These are phyloP conservation scores for Nymphalis urticae DNA, from an alignment of 2,888 invertebrate species.

Conservation along the genomic window DNA sequence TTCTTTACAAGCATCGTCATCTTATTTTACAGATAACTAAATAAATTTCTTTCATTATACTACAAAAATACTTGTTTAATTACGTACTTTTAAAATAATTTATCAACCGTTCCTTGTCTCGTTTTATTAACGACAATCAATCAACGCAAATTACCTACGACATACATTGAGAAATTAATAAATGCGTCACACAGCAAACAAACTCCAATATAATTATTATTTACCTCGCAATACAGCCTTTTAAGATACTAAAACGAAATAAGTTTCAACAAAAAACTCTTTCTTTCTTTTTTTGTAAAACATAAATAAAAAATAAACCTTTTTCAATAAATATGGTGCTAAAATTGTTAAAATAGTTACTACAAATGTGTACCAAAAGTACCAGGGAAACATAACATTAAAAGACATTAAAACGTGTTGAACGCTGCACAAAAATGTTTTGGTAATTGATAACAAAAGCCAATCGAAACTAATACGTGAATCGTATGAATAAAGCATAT, in stretches of 20 bases:
- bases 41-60: too few relatives aligned
- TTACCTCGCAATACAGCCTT: background rate
- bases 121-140: constrained; percentile 23
- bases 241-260: too few relatives aligned
- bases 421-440: constrained; percentile 38
- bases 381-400: constrained; percentile 46
- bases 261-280: too few relatives aligned
- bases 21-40: too few relatives aligned
- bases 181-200: constrained; percentile 23
- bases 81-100: too few relatives aligned
- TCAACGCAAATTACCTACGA: constrained; percentile 27
- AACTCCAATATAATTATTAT: constrained; percentile 11
- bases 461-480: constrained; percentile 32
- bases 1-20: too few relatives aligned
- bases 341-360: constrained; percentile 4
- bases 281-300: background rate
- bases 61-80: too few relatives aligned
- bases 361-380: constrained; percentile 37
- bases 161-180: constrained; percentile 24
- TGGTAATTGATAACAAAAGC: constrained; percentile 22
- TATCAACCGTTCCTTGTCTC: background rate
- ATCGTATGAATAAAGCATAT: constrained; percentile 26
- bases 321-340: too few relatives aligned
- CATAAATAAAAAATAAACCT: too few relatives aligned
- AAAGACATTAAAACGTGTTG: constrained; percentile 45